A percentile compares a stretch with the other conserved stretches of the same genome.
These are phyloP conservation scores for Xiphydria camelus DNA, from an alignment of 2,888 invertebrate genomes.

Conservation along the genomic window DNA sequence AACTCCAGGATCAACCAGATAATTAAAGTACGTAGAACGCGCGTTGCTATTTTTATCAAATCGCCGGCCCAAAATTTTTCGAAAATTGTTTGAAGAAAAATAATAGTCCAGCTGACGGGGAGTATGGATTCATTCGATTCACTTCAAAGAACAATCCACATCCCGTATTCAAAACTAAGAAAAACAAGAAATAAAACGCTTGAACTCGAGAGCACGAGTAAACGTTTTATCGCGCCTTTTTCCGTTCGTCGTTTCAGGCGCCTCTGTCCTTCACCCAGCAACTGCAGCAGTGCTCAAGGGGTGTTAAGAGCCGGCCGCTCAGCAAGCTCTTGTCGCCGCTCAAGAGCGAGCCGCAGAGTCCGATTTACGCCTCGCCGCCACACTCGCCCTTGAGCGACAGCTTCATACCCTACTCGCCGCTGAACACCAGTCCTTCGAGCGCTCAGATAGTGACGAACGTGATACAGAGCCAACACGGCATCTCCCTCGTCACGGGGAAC, in stretches of 20 bases:
- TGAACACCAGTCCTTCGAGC: conserved; percentile 53
- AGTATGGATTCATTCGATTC: no score
- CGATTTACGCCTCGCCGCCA: conserved; percentile 82
- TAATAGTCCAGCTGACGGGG: background rate
- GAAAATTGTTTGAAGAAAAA: background rate
- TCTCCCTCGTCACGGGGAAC: conserved; percentile 49
- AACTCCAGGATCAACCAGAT: conserved; percentile 54
- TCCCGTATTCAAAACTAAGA: no score
- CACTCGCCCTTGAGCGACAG: conserved; percentile 71
- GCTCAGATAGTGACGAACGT: conserved; percentile 54
- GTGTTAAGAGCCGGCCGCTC: conserved; percentile 67
- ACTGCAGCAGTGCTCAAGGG: conserved; percentile 80
- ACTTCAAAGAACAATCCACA: no score
- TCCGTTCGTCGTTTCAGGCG: conserved; percentile 53
- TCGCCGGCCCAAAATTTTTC: no score
- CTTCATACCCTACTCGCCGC: conserved; percentile 57
- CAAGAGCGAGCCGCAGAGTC: conserved; percentile 70
- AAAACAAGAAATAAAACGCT: no score
- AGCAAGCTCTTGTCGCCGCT: conserved; percentile 65
- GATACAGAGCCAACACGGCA: conserved; percentile 54
- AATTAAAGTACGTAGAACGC: conserved; percentile 38
- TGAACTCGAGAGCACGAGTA: no score
- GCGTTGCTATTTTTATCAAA: no score
- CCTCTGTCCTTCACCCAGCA: conserved; percentile 92
- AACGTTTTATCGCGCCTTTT: no score